phyloP scores from a whole-genome alignment of 1,140 invertebrate genomes.

The Euschistus heros region DNA sequence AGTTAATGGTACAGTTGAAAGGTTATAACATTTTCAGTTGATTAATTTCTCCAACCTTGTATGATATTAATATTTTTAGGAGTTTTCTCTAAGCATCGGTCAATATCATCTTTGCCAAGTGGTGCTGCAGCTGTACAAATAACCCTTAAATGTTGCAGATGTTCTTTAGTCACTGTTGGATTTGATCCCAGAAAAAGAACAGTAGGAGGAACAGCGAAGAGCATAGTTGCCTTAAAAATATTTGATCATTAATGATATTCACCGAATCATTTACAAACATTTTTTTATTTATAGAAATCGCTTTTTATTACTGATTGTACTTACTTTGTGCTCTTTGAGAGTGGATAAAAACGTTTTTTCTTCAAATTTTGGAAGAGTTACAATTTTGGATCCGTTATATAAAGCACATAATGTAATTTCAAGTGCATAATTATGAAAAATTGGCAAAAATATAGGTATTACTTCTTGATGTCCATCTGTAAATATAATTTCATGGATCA shows the following conservation, averaged over 20 bases:
- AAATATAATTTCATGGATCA: no score
- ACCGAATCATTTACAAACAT: no score
- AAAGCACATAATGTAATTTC: neutral
- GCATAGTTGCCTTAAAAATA: neutral
- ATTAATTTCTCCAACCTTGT: neutral
- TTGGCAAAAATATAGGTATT: neutral
- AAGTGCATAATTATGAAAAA: slow-evolving; percentile 2
- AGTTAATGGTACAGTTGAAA: neutral
- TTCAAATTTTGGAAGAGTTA: slow-evolving; percentile 1
- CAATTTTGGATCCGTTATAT: neutral
- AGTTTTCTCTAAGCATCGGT: slow-evolving; percentile 1
- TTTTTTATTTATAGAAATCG: no score
- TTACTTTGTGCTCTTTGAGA: neutral
- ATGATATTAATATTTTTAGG: slow-evolving; percentile 34
- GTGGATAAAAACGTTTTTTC: neutral
- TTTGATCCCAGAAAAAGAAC: slow-evolving; percentile 53
- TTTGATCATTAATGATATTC: no score
- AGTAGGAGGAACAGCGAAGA: slow-evolving; percentile 57
- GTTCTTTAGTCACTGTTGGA: slow-evolving; percentile 47
- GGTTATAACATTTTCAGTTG: no score
- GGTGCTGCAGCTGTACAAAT: slow-evolving; percentile 54
- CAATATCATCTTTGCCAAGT: slow-evolving; percentile 38
- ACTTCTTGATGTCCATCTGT: neutral
- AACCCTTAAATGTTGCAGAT: slow-evolving; percentile 44
- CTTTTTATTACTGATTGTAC: no score